A percentile compares a stretch with the other conserved stretches of the same genome.
These are phyloP conservation scores for Euproctis similis DNA, from an alignment of 2,888 invertebrate genomes.

Conservation along the genomic window DNA sequence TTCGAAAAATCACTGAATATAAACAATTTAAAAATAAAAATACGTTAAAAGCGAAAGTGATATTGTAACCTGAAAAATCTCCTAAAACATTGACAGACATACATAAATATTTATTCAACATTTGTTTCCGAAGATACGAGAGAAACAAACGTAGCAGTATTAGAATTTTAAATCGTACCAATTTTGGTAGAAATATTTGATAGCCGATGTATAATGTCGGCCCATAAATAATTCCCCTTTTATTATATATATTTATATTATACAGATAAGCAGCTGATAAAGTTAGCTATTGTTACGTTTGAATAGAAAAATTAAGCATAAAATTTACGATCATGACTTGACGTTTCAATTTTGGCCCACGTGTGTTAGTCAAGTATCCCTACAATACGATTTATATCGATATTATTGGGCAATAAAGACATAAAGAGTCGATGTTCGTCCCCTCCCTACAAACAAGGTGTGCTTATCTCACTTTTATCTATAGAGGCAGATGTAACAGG, in stretches of 20 bases:
- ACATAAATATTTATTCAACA: too few relatives aligned
- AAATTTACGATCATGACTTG: constrained; percentile 23
- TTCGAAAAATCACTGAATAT: too few relatives aligned
- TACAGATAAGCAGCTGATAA: constrained; percentile 13
- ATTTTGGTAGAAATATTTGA: constrained; percentile 5
- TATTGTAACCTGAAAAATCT: too few relatives aligned
- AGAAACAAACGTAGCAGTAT: too few relatives aligned
- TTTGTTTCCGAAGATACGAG: too few relatives aligned
- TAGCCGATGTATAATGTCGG: constrained; percentile 10
- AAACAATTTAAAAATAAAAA: too few relatives aligned
- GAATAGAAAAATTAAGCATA: constrained; percentile 14
- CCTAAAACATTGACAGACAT: too few relatives aligned
- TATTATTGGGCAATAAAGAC: constrained; percentile 53
- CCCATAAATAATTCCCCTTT: constrained; percentile 8
- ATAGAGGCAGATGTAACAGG: constrained; percentile 46
- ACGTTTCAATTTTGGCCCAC: constrained; percentile 36
- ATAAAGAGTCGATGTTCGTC: constrained; percentile 37
- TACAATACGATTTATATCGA: constrained; percentile 35
- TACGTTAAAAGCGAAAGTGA: too few relatives aligned
- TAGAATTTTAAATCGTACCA: constrained; percentile 7
- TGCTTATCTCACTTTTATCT: constrained; percentile 55
- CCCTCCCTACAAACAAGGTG: constrained; percentile 47
- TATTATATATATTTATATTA: too few relatives aligned
- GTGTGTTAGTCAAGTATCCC: constrained; percentile 35
- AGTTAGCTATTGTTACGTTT: constrained; percentile 5